Evolutionary conservation across 2,113 vertebrate genomes (phyloP).

Genomic region (Antechinus stuartii): DNA sequence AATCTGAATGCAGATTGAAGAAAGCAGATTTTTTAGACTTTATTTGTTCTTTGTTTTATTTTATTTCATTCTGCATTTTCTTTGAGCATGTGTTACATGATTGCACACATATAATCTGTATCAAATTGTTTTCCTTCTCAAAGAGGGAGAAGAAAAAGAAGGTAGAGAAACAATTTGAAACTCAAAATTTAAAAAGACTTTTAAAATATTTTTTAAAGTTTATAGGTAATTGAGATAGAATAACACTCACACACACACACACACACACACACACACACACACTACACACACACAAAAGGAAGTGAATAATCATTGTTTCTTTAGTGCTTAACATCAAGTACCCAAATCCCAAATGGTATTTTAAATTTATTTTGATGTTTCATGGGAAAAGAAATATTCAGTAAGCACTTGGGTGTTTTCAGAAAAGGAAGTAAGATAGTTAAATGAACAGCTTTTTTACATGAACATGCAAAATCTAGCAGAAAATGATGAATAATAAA

Average conservation of each 20-base stretch:
- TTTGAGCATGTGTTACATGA: neutral
- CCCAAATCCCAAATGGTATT: slow-evolving; percentile 61
- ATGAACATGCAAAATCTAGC: slow-evolving; percentile 50
- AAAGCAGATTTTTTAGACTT: neutral
- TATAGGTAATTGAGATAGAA: neutral
- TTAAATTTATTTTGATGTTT: slow-evolving; percentile 64
- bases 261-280: neutral
- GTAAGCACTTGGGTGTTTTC: slow-evolving; percentile 58
- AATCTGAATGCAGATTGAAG: neutral
- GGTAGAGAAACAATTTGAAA: neutral
- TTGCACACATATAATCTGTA: neutral
- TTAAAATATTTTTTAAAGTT: neutral
- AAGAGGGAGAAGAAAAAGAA: neutral
- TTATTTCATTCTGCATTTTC: neutral
- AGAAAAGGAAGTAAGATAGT: slow-evolving; percentile 57
- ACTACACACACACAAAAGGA: neutral
- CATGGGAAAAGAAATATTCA: slow-evolving; percentile 59
- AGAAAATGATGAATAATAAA: slow-evolving; percentile 59
- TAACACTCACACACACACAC: neutral
- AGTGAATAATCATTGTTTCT: slow-evolving; percentile 40
- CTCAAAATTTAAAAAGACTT: neutral
- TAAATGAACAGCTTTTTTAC: slow-evolving; percentile 63
- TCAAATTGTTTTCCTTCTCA: neutral
- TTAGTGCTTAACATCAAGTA: slow-evolving; percentile 24
- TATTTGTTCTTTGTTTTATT: neutral